These are phyloP conservation scores for Labroides dimidiatus DNA, from an alignment of 2,797 vertebrate species.

Conservation along the genomic window DNA sequence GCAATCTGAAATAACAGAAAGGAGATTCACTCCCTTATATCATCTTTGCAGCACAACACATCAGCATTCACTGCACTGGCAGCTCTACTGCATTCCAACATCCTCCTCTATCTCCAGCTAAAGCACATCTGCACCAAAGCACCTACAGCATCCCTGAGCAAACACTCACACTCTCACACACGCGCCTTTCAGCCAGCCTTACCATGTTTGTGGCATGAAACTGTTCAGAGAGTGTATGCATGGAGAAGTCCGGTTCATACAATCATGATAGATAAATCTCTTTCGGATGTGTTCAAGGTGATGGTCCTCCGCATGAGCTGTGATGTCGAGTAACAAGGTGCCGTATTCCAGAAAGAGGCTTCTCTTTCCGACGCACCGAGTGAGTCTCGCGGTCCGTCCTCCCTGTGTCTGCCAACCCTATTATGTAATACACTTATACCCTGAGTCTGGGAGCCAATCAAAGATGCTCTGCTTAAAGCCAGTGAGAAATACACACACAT, in stretches of 20 bases:
- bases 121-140: conserved; percentile 77
- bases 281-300: conserved; percentile 38
- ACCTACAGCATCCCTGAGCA: conserved; percentile 66
- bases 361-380: conserved; percentile 75
- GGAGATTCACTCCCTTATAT: conserved; percentile 57
- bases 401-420: conserved; percentile 82
- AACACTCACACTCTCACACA: conserved; percentile 27
- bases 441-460: conserved; percentile 83
- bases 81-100: conserved; percentile 81
- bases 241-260: conserved; percentile 79
- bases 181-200: conserved; percentile 62
- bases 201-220: conserved; percentile 82
- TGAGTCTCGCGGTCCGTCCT: conserved; percentile 76
- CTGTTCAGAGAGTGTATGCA: conserved; percentile 81
- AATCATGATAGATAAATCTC: conserved; percentile 76
- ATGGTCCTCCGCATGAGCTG: conserved; percentile 43
- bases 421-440: conserved; percentile 86
- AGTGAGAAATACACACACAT: conserved; percentile 67
- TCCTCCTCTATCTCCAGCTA: conserved; percentile 67
- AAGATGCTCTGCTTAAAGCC: conserved; percentile 78
- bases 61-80: conserved; percentile 81
- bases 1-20: conserved; percentile 40
- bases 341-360: conserved; percentile 77
- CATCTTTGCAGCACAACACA: conserved; percentile 75
- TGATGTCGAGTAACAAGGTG: conserved; percentile 64